Evolutionary conservation across 2,888 invertebrate species (phyloP).

Genomic region (Neria commutata): DNA sequence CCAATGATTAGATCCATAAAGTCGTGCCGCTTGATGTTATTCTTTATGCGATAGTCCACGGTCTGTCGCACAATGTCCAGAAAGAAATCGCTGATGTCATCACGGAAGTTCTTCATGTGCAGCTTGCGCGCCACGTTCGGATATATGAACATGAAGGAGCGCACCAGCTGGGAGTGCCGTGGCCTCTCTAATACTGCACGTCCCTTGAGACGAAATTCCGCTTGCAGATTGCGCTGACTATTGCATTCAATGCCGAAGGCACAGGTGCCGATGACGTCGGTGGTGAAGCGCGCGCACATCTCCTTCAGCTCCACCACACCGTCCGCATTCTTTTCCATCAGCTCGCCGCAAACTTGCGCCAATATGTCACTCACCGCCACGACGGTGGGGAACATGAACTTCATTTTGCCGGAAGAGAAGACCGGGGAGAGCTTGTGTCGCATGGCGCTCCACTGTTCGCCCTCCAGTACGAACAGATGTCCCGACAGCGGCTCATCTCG

Average conservation of each 20-base stretch:
- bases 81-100: constrained; percentile 46
- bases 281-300: constrained; percentile 61
- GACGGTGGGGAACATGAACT: constrained; percentile 57
- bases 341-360: constrained; percentile 19
- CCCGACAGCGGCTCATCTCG: constrained; percentile 53
- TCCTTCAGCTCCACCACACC: constrained; percentile 61
- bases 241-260: constrained; percentile 64
- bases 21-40: constrained; percentile 60
- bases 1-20: constrained; percentile 64
- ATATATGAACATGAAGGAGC: constrained; percentile 38
- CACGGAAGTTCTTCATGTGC: constrained; percentile 35
- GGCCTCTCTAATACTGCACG: constrained; percentile 40
- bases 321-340: constrained; percentile 7
- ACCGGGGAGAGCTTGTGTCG: constrained; percentile 62
- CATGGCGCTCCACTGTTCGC: constrained; percentile 62
- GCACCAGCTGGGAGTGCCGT: constrained; percentile 33
- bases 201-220: constrained; percentile 49
- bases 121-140: constrained; percentile 39
- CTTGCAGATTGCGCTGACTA: constrained; percentile 57
- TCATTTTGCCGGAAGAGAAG: constrained; percentile 64
- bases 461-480: constrained; percentile 54
- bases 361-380: constrained; percentile 32
- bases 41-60: constrained; percentile 55
- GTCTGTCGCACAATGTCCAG: constrained; percentile 60
- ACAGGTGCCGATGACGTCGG: constrained; percentile 64